A percentile compares a stretch with the other conserved stretches of the same genome.
These are phyloP conservation scores for Cygnus atratus DNA, from an alignment of 2,113 vertebrate genomes.

Conservation along the genomic window DNA sequence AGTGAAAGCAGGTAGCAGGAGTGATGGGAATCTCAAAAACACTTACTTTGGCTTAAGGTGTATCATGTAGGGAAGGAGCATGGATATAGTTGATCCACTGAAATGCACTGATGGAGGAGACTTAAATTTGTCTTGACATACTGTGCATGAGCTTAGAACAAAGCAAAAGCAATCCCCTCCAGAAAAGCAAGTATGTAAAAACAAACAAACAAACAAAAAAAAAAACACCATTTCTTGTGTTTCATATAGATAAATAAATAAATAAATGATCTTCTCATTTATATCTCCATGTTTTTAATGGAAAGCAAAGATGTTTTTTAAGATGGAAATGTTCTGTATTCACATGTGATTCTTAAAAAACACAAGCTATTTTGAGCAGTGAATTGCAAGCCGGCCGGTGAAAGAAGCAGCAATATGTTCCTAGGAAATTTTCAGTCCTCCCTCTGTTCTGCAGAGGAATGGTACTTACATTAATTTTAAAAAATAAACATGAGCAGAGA, in stretches of 20 bases:
- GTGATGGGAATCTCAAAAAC: neutral
- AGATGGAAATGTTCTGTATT: slow-evolving; percentile 55
- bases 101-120: slow-evolving; percentile 9
- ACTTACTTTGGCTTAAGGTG: slow-evolving; percentile 21
- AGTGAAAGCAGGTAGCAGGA: neutral
- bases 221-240: neutral
- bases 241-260: neutral
- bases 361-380: slow-evolving; percentile 61
- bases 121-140: slow-evolving; percentile 18
- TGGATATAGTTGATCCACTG: neutral
- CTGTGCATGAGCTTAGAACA: slow-evolving; percentile 44
- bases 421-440: slow-evolving; percentile 60
- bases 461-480: slow-evolving; percentile 43
- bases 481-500: slow-evolving; percentile 43
- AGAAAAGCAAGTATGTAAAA: slow-evolving; percentile 20
- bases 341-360: slow-evolving; percentile 55
- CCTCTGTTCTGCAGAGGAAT: slow-evolving; percentile 56
- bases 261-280: slow-evolving; percentile 11
- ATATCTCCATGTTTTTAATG: slow-evolving; percentile 22
- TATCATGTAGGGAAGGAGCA: neutral
- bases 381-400: slow-evolving; percentile 54
- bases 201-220: neutral
- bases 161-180: slow-evolving; percentile 22
- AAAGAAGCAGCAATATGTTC: slow-evolving; percentile 68
- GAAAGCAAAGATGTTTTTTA: slow-evolving; percentile 36